These are phyloP conservation scores for Halictus ligatus DNA, from an alignment of 2,888 invertebrate genomes.

Conservation along the genomic window DNA sequence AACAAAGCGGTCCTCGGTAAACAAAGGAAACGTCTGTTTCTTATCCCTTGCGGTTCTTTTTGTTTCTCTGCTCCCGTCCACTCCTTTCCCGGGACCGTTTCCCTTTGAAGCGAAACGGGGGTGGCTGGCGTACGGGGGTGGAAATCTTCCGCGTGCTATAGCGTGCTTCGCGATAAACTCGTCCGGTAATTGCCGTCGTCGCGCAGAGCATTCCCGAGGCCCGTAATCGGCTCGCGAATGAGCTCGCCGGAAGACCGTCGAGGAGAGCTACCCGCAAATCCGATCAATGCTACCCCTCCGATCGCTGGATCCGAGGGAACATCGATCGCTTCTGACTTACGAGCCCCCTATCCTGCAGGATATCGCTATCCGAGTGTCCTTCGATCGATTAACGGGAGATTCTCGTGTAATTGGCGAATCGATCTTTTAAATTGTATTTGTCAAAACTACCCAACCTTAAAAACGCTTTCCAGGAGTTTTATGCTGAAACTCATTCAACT, in stretches of 20 bases:
- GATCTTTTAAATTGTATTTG: too few relatives aligned
- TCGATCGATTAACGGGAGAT: too few relatives aligned
- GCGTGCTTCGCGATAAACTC: constrained; percentile 58
- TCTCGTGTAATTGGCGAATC: too few relatives aligned
- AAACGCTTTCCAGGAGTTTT: too few relatives aligned
- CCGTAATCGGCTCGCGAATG: constrained; percentile 54
- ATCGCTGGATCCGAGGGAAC: neutral
- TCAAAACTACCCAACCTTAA: too few relatives aligned
- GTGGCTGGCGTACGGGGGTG: neutral
- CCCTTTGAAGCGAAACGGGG: constrained; percentile 27
- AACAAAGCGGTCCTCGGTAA: constrained; percentile 48
- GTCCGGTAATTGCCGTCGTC: constrained; percentile 55
- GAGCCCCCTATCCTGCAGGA: too few relatives aligned
- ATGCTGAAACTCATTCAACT: too few relatives aligned
- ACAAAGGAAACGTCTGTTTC: constrained; percentile 55
- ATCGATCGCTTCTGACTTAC: neutral
- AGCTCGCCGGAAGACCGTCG: constrained; percentile 42
- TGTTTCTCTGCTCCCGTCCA: neutral
- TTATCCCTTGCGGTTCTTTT: constrained; percentile 27
- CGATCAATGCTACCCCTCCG: constrained; percentile 52
- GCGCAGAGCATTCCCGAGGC: constrained; percentile 41
- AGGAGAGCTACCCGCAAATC: constrained; percentile 65
- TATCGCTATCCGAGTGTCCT: neutral
- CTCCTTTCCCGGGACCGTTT: constrained; percentile 25
- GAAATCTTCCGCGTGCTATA: constrained; percentile 42